A percentile compares a stretch with the other conserved stretches of the same genome.
Evolutionary conservation across 2,888 invertebrate genomes (phyloP).

Genomic region (Heliconius hortense): DNA sequence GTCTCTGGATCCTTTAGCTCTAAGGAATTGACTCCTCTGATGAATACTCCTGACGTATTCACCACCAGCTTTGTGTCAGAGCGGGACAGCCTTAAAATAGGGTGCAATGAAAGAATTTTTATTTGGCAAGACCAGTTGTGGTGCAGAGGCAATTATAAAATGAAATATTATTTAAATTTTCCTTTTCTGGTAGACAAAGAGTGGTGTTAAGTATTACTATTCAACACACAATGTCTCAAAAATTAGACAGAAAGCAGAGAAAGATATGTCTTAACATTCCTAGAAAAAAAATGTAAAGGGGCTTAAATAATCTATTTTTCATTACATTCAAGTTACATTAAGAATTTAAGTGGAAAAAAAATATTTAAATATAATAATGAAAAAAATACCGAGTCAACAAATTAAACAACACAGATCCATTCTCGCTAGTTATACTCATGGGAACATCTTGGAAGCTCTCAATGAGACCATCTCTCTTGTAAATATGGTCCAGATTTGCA

Average conservation of each 20-base stretch:
- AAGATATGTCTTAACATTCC: too few relatives aligned
- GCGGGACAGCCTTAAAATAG: conserved; percentile 56
- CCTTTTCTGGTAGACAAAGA: too few relatives aligned
- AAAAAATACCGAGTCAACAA: conserved; percentile 64
- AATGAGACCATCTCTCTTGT: conserved; percentile 86
- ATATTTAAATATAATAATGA: neutral
- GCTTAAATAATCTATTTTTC: too few relatives aligned
- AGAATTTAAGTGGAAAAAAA: too few relatives aligned
- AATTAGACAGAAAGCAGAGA: too few relatives aligned
- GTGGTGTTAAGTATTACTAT: too few relatives aligned
- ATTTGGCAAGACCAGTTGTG: too few relatives aligned
- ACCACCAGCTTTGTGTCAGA: conserved; percentile 73
- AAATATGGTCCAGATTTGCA: conserved; percentile 89
- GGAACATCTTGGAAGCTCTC: conserved; percentile 72
- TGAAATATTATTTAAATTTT: too few relatives aligned
- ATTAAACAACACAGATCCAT: conserved; percentile 69
- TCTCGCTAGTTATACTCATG: conserved; percentile 63
- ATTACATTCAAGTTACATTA: too few relatives aligned
- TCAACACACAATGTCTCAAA: too few relatives aligned
- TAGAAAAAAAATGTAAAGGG: too few relatives aligned
- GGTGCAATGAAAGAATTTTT: neutral
- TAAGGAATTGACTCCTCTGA: conserved; percentile 86
- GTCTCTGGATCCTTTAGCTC: conserved; percentile 85
- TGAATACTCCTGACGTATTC: conserved; percentile 85
- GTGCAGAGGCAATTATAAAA: too few relatives aligned